Base-by-base conservation (phyloP, 2,888 invertebrate species). In the Harmothoe impar region DNA sequence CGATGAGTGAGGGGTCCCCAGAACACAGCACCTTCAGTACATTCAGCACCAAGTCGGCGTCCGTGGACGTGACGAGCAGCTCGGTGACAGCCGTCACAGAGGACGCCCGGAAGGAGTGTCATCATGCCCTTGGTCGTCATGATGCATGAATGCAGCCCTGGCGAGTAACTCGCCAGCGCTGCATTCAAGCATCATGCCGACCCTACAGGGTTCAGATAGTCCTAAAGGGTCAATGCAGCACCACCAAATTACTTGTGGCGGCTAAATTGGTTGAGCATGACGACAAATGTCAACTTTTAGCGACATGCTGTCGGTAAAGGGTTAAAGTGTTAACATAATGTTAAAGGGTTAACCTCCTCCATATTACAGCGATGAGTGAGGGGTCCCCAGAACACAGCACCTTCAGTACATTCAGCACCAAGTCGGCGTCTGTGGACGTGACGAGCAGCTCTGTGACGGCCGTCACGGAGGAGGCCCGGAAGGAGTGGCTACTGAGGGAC, bases 351-450 rank as follows among this genome's bases (percentile, higher is more conserved):
- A n/a, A n/a, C n/a, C n/a, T n/a, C n/a, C n/a, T n/a, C n/a, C n/a
- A n/a, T 43, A 43, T 43, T 43, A 43, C 17, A 78, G 90, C 77
- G 10, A 33, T 77, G 54, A 84, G 52, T 31, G 90, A 90, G 52
- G 81, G 90, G 17, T 90, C 90, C 5, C 90, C 90, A 5, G 51
- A 54, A 12, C 90, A 81, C n/a, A 84, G 84, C 33, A 85, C 86
- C 20, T 90, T 85, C 84, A 52, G 77, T 29, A 89, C 89, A 84
- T 94, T 29, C 35, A 68, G 85, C 31, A 84, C 94, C 68, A 94
- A 93, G 93, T 94, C 93, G n/a, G 93, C 94, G 77, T 94, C 94
- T 33, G 93, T 91, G 56, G 93, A 91, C 89, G 91, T 93, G 31
- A 93, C 93, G 54, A 33, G 35, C 0, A 92, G 92, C 84, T 94